These are phyloP conservation scores for Malurus cyaneus DNA, from an alignment of 2,113 vertebrate genomes.

Conservation along the genomic window DNA sequence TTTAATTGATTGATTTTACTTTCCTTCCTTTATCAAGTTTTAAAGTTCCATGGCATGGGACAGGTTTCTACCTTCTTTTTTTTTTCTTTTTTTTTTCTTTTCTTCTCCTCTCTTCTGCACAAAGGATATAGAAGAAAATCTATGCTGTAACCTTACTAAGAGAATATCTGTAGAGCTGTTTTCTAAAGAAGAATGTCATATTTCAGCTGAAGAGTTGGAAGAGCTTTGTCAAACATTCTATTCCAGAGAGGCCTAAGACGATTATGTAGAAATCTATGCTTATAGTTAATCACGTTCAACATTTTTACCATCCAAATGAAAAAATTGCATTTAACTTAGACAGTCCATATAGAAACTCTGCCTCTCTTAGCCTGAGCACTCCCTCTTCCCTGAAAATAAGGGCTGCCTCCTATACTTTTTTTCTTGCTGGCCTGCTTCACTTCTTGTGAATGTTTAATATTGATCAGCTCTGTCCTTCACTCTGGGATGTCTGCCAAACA, in stretches of 20 bases:
- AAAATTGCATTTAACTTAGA: neutral
- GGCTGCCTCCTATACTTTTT: neutral
- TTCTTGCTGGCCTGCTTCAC: conserved; percentile 13
- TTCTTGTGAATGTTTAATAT: conserved; percentile 40
- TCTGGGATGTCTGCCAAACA: conserved; percentile 43
- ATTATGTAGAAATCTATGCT: neutral
- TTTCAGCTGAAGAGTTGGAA: neutral
- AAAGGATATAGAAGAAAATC: neutral
- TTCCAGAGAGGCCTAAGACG: neutral
- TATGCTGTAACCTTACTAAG: neutral
- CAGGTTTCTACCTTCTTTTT: neutral
- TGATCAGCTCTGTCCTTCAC: conserved; percentile 33
- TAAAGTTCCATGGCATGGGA: rapidly evolving
- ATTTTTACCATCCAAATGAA: neutral
- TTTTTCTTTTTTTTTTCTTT: too few relatives aligned
- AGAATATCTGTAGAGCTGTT: neutral
- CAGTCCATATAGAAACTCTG: neutral
- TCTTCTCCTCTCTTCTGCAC: neutral
- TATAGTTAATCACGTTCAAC: neutral
- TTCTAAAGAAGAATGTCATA: neutral
- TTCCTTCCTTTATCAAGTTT: neutral
- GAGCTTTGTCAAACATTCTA: neutral
- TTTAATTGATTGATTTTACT: neutral
- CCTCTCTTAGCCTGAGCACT: neutral
- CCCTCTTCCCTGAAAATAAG: neutral